Evolutionary conservation across 1,140 invertebrate genomes (phyloP).

Genomic region (Periplaneta americana): DNA sequence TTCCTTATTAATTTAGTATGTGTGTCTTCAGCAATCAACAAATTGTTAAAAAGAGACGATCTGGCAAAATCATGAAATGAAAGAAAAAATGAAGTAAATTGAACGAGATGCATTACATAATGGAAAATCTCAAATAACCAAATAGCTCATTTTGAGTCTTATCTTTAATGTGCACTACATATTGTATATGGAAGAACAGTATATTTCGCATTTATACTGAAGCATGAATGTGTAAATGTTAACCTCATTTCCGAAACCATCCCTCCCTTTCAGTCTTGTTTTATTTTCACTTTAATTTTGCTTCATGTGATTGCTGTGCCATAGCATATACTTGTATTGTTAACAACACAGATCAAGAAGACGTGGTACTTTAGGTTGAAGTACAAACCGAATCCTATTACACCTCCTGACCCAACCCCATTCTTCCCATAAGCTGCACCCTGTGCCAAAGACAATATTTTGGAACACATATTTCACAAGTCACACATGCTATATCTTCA

Average conservation of each 20-base stretch:
- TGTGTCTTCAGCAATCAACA: background rate
- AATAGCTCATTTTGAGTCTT: slow-evolving; percentile 12
- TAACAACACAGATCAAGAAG: background rate
- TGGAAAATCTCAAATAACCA: slow-evolving; percentile 2
- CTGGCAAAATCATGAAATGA: background rate
- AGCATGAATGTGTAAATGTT: background rate
- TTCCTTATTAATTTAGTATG: background rate
- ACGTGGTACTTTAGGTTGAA: background rate
- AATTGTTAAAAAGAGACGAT: background rate
- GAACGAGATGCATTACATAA: too few species aligned
- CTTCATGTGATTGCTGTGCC: slow-evolving; percentile 15
- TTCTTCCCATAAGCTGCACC: background rate
- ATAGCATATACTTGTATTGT: slow-evolving; percentile 4
- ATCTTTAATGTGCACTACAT: background rate
- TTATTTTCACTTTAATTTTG: slow-evolving; percentile 2
- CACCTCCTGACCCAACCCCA: too few species aligned
- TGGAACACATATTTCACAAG: background rate
- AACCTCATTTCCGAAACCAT: background rate
- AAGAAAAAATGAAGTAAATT: too few species aligned
- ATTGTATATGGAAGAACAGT: background rate
- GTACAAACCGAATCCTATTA: background rate
- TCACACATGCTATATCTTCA: background rate
- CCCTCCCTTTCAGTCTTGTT: background rate
- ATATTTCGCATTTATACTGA: slow-evolving; percentile 14
- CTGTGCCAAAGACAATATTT: background rate